Conservation (phyloP, 1,140 invertebrate species). For the Cydia splendana region DNA sequence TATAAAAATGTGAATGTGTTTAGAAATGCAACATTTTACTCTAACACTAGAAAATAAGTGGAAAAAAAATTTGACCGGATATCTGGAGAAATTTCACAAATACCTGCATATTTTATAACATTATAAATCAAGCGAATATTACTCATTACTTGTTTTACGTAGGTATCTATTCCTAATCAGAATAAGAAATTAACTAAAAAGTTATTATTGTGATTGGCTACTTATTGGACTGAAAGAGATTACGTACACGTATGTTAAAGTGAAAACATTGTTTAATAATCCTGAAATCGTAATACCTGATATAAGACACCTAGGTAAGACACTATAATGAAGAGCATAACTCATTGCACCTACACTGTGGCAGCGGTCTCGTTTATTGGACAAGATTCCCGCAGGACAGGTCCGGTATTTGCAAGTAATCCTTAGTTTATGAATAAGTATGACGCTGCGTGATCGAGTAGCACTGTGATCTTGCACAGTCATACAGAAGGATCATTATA, state of each 20-base stretch:
- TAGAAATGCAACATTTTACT: neutral
- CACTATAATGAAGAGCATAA: constrained; percentile 15
- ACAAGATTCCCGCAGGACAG: constrained; percentile 35
- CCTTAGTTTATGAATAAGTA: constrained; percentile 40
- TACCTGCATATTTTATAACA: neutral
- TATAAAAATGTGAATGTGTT: neutral
- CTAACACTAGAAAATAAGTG: neutral
- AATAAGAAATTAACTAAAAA: too few species aligned
- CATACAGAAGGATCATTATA: neutral
- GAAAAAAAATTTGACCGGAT: neutral
- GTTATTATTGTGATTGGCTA: too few species aligned
- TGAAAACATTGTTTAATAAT: too few species aligned
- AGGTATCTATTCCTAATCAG: too few species aligned
- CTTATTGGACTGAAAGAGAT: too few species aligned
- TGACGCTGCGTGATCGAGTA: constrained; percentile 34
- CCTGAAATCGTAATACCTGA: neutral
- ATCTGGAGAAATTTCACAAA: neutral
- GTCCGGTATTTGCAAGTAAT: constrained; percentile 35
- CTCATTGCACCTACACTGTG: constrained; percentile 11
- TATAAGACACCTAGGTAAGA: neutral
- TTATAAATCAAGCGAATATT: too few species aligned
- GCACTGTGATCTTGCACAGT: neutral
- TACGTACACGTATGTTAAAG: too few species aligned
- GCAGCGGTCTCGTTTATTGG: constrained; percentile 32
- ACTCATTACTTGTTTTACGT: neutral